phyloP scores from a whole-genome alignment of 2,113 vertebrate genomes.

The Gasterosteus nipponicus region DNA sequence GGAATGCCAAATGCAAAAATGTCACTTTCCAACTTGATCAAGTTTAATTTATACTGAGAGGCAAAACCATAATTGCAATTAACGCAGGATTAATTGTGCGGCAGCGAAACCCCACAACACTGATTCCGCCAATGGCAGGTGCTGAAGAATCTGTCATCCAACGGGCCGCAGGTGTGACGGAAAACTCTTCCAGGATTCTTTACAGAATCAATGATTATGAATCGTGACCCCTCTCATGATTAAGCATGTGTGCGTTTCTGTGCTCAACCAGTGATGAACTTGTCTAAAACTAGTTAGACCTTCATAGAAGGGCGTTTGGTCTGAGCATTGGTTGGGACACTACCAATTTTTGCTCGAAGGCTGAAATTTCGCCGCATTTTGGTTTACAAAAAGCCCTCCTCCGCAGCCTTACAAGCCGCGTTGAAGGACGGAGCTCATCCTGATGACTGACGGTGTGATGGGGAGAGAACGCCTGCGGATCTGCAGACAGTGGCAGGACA shows the following conservation, averaged over 20 bases:
- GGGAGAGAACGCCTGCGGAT: background rate
- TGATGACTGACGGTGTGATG: constrained; percentile 15
- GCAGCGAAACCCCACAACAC: background rate
- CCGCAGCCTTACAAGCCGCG: background rate
- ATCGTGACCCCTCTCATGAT: background rate
- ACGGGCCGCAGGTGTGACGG: background rate
- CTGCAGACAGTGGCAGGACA: constrained; percentile 22
- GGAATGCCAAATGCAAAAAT: constrained; percentile 40
- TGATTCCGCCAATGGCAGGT: constrained; percentile 2
- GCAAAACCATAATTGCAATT: constrained; percentile 45
- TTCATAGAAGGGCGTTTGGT: background rate
- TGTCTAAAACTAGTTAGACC: background rate
- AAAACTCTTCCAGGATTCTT: background rate
- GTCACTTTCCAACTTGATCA: constrained; percentile 50
- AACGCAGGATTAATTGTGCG: constrained; percentile 40
- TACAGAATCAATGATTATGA: background rate
- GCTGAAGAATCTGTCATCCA: background rate
- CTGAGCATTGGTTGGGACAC: too few species aligned
- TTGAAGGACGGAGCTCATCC: constrained; percentile 5
- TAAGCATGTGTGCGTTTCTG: background rate
- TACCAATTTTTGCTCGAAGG: too few species aligned
- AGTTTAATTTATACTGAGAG: constrained; percentile 59
- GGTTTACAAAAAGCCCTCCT: constrained; percentile 24
- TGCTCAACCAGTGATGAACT: background rate
- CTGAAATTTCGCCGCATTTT: constrained; percentile 27